Evolutionary conservation across 2,113 vertebrate species (phyloP), one percentile per base, ranked within the genome.

Genomic region (Lepus timidus): DNA sequence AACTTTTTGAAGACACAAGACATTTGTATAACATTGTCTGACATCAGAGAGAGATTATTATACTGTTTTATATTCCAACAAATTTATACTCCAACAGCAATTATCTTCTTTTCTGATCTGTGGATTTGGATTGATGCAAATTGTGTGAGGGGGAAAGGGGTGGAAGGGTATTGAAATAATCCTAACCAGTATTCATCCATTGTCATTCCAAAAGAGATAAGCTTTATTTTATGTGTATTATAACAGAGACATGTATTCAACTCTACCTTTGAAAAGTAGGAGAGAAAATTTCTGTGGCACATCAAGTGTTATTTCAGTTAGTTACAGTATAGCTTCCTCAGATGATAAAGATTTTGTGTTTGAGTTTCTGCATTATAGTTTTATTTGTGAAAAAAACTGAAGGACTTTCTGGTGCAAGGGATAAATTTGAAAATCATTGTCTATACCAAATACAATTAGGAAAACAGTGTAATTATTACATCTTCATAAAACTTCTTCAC

Each of bases 201-300:
- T 73, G 76, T 85, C 23, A 65, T 90, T 85, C 36, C 44, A 75
- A 33, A 29, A 95, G 90, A 61, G 36, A 25, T 80, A 89, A 39
- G 31, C 33, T 49, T 92, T 91, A 49, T 94, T 91, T 87, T 70
- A 39, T 68, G 4, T 74, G 25, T 75, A 85, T 33, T 85, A 70
- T 96, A 95, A 70, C 49, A 92, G 65, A 95, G 67, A 65, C 36
- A 83, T 49, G 2, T 67, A 78, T 86, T 95, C n/a, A 88, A 2
- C 11, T 90, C 80, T 58, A 29, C 78, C 86, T 94, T 96, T 96
- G 52, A 82, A 58, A 92, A 85, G 23, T 75, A 36, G 20, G 9
- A 70, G 39, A 76, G 44, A 78, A 75, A 92, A 82, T 82, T 82
- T 61, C 23, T 76, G 44, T 90, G 85, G 58, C 67, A 75, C 1